Conservation (phyloP, 2,113 vertebrate species). For the Junco hyemalis region DNA sequence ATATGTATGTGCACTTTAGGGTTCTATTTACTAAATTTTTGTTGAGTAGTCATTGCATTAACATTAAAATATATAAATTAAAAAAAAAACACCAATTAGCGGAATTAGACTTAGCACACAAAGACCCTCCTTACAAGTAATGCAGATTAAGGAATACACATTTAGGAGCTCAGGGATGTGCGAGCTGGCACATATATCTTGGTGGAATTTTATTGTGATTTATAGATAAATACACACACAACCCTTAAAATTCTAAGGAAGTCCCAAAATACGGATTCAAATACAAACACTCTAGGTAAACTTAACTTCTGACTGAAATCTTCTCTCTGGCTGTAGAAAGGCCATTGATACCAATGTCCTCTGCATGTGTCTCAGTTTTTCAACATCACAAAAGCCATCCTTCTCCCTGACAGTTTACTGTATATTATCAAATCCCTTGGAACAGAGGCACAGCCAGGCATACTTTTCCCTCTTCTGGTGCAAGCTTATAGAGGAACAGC, state of each 20-base stretch:
- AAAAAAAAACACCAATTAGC: background rate
- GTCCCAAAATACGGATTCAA: background rate
- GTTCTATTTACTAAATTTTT: background rate
- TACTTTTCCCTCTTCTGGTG: background rate
- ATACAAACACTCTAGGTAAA: background rate
- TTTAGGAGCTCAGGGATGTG: background rate
- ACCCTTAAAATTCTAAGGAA: background rate
- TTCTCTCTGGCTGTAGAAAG: background rate
- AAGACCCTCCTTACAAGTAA: background rate
- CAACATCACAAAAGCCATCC: background rate
- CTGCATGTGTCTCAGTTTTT: background rate
- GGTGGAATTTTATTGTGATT: background rate
- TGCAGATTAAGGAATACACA: background rate
- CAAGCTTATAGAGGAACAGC: background rate
- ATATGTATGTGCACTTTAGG: background rate
- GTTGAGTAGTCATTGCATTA: background rate
- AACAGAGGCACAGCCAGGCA: background rate
- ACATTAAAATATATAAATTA: background rate
- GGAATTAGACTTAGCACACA: background rate
- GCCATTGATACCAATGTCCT: background rate
- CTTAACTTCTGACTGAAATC: background rate
- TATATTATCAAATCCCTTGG: background rate
- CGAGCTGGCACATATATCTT: background rate
- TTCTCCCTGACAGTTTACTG: background rate
- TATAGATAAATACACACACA: background rate